Evolutionary conservation across 2,888 invertebrate genomes (phyloP).

Genomic region (Junonia oenone): DNA sequence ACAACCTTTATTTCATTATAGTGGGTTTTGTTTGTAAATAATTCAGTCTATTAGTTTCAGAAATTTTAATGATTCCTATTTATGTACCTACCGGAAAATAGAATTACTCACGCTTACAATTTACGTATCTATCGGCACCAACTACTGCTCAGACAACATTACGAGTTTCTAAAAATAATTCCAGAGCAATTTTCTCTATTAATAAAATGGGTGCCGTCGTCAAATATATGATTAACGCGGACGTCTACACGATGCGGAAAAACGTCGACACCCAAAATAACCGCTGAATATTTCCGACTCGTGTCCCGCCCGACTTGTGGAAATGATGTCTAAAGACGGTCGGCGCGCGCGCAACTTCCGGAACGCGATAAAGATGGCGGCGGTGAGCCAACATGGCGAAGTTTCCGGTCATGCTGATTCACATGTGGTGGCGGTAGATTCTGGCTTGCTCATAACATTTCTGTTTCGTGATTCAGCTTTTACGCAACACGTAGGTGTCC

Average conservation of each 20-base stretch:
- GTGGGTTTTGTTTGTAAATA: not conserved
- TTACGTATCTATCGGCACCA: conserved; percentile 33
- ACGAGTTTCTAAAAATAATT: conserved; percentile 54
- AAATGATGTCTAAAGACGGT: conserved; percentile 70
- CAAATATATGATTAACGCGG: conserved; percentile 68
- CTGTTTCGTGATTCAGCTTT: conserved; percentile 70
- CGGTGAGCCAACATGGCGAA: conserved; percentile 74
- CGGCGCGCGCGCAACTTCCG: conserved; percentile 78
- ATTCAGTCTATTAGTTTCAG: not conserved
- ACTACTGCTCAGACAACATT: conserved; percentile 47
- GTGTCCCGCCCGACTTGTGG: conserved; percentile 61
- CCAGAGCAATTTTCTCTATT: conserved; percentile 57
- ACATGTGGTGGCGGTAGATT: conserved; percentile 60
- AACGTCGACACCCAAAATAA: conserved; percentile 70
- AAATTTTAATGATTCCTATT: not conserved
- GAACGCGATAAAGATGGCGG: conserved; percentile 71
- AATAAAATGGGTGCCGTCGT: conserved; percentile 60
- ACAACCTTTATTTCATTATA: no score
- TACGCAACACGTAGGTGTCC: conserved; percentile 64
- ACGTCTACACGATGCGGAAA: conserved; percentile 72
- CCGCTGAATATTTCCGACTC: conserved; percentile 72
- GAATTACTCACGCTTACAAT: conserved; percentile 21
- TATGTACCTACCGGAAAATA: conserved; percentile 15
- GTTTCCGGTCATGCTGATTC: conserved; percentile 76
- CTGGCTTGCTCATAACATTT: conserved; percentile 73